phyloP scores from a whole-genome alignment of 2,113 vertebrate species.

The Tricholaema leucomelas region DNA sequence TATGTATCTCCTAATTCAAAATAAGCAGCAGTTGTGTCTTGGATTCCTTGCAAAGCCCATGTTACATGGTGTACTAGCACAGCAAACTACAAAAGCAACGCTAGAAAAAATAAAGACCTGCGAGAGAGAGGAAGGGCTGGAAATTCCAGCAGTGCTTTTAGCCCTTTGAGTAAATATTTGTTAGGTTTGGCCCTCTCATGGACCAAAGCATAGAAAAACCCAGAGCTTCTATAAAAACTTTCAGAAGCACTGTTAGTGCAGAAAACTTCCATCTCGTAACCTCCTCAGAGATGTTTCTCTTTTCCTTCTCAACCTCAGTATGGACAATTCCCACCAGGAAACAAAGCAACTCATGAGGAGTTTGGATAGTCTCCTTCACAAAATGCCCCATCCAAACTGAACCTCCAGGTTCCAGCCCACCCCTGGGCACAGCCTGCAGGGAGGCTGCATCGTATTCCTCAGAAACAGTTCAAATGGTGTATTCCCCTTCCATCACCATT shows the following conservation, averaged over 20 bases:
- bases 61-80: neutral
- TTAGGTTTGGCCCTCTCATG: neutral
- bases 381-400: neutral
- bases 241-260: neutral
- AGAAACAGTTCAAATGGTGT: neutral
- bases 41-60: neutral
- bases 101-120: conserved; percentile 23
- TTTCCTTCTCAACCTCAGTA: neutral
- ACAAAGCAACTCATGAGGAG: neutral
- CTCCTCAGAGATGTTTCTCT: neutral
- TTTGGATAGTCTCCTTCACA: neutral
- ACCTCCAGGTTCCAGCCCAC: neutral
- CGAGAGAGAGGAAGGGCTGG: conserved; percentile 18
- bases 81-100: conserved; percentile 8
- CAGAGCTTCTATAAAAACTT: neutral
- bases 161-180: conserved; percentile 15
- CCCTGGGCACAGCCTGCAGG: neutral
- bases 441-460: neutral
- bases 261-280: neutral
- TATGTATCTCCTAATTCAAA: neutral
- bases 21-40: neutral
- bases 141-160: neutral
- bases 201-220: conserved; percentile 8
- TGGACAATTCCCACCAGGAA: neutral
- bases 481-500: neutral